phyloP scores from a whole-genome alignment of 2,888 invertebrate species.

The Protodeltote pygarga region DNA sequence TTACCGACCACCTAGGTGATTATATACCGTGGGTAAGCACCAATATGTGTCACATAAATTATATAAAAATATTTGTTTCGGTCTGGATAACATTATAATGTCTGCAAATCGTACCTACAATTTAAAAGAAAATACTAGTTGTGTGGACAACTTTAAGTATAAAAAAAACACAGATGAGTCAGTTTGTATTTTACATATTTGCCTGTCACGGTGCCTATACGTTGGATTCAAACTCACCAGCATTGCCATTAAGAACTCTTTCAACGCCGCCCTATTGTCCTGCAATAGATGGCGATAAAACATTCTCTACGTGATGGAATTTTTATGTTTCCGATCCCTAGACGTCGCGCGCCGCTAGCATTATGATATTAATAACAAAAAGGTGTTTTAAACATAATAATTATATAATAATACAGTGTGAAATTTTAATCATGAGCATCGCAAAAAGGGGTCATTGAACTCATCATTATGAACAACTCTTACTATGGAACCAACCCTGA shows the following conservation, averaged over 20 bases:
- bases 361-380: conserved; percentile 64
- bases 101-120: too few species aligned
- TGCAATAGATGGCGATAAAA: conserved; percentile 77
- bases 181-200: conserved; percentile 41
- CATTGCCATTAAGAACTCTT: conserved; percentile 66
- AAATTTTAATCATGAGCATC: conserved; percentile 46
- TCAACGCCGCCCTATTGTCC: conserved; percentile 80
- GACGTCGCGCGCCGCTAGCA: conserved; percentile 63
- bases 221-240: conserved; percentile 42
- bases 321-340: conserved; percentile 83
- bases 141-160: too few species aligned
- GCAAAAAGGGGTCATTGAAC: too few species aligned
- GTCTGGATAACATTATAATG: too few species aligned
- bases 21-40: too few species aligned
- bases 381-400: conserved; percentile 31
- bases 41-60: not conserved
- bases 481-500: too few species aligned
- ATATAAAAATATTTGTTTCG: conserved; percentile 5
- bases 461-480: too few species aligned
- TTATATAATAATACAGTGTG: conserved; percentile 10
- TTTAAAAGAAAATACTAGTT: too few species aligned
- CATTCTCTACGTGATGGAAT: conserved; percentile 81
- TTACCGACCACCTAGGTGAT: too few species aligned
- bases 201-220: conserved; percentile 52
- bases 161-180: too few species aligned